Percentiles rank a stretch among this genome's conserved stretches.
Conservation (phyloP, 2,888 invertebrate species). For the Alviniconcha strummeri region DNA sequence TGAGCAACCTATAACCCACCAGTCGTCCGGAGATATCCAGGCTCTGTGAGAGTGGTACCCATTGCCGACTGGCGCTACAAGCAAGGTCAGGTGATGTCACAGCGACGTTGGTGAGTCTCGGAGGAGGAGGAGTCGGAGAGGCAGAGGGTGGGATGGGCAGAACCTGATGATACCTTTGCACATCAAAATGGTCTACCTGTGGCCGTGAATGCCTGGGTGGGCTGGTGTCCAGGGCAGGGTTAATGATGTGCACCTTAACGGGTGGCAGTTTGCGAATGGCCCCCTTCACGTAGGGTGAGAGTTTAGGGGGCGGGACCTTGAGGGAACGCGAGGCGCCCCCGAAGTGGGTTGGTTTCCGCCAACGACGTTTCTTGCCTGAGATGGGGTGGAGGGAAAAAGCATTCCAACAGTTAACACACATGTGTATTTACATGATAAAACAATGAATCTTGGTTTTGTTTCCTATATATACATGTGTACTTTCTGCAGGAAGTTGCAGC, state of each 20-base stretch:
- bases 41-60: constrained; percentile 19
- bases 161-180: constrained; percentile 2
- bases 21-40: constrained; percentile 20
- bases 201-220: not conserved
- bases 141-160: not conserved
- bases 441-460: no score
- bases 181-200: constrained; percentile 17
- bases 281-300: constrained; percentile 50
- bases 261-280: constrained; percentile 60
- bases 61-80: constrained; percentile 25
- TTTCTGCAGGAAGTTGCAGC: no score
- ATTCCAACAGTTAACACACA: not conserved
- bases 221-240: constrained; percentile 42
- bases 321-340: constrained; percentile 43
- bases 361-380: constrained; percentile 23
- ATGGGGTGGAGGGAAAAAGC: constrained; percentile 23
- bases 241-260: constrained; percentile 62
- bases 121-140: not conserved
- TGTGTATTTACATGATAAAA: not conserved
- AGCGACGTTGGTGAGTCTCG: constrained; percentile 16
- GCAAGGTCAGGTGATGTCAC: constrained; percentile 16
- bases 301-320: constrained; percentile 57
- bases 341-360: constrained; percentile 22
- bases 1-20: constrained; percentile 25
- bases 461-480: no score